These are phyloP conservation scores for Marmota monax DNA, from an alignment of 2,113 vertebrate species.

Conservation along the genomic window DNA sequence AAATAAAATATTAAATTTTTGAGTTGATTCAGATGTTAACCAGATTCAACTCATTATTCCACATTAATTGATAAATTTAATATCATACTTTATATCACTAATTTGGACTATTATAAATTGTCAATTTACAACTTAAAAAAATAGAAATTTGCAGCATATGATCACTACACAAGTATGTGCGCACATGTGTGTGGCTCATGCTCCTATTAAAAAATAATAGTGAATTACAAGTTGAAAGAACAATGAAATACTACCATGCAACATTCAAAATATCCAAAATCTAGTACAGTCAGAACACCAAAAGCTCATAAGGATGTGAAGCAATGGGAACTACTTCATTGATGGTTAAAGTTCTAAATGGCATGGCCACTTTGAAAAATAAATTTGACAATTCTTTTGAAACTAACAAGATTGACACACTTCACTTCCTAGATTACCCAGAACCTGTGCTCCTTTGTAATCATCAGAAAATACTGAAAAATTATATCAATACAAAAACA, in stretches of 20 bases:
- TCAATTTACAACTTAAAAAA: not conserved
- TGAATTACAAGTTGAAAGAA: not conserved
- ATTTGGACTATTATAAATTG: not conserved
- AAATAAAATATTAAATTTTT: not conserved
- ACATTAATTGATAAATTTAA: not conserved
- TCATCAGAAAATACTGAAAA: not conserved
- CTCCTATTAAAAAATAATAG: not conserved
- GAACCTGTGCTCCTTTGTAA: not conserved
- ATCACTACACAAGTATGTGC: not conserved
- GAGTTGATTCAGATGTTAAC: not conserved
- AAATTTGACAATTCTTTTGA: not conserved
- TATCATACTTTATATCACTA: not conserved
- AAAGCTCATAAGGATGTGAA: not conserved
- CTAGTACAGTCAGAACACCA: too few species aligned
- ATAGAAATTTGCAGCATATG: not conserved
- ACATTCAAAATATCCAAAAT: not conserved
- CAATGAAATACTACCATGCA: not conserved
- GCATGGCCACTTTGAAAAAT: not conserved
- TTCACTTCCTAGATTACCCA: not conserved
- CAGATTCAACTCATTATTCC: not conserved
- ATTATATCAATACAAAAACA: not conserved
- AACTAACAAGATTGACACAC: not conserved
- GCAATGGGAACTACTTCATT: too few species aligned
- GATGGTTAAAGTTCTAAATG: not conserved
- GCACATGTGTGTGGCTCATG: fast-evolving